Evolutionary conservation across 2,888 invertebrate genomes (phyloP).

Genomic region (Apomyelois bistriatella): DNA sequence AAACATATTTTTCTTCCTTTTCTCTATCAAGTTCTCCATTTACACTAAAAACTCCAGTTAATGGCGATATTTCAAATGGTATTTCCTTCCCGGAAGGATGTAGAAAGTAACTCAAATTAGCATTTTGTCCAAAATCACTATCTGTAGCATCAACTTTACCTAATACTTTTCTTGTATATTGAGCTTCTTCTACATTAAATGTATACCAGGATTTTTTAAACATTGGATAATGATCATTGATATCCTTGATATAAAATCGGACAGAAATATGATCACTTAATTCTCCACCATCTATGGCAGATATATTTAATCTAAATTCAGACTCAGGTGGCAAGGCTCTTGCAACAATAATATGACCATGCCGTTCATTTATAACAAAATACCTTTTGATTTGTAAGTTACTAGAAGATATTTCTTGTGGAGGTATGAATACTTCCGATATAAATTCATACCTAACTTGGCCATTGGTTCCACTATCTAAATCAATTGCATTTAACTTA

Average conservation of each 20-base stretch:
- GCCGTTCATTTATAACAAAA: slow-evolving; percentile 87
- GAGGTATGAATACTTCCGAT: slow-evolving; percentile 83
- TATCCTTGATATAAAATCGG: slow-evolving; percentile 86
- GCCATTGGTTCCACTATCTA: slow-evolving; percentile 85
- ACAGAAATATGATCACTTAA: slow-evolving; percentile 85
- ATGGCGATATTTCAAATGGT: slow-evolving; percentile 86
- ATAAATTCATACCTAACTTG: slow-evolving; percentile 85
- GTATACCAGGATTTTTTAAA: slow-evolving; percentile 91
- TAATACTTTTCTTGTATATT: slow-evolving; percentile 84
- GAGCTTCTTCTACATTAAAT: slow-evolving; percentile 90
- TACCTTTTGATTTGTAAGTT: slow-evolving; percentile 80
- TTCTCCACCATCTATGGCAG: slow-evolving; percentile 88
- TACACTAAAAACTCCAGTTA: slow-evolving; percentile 84
- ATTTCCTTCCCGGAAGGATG: slow-evolving; percentile 66
- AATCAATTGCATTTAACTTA: slow-evolving; percentile 85
- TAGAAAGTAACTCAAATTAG: slow-evolving; percentile 86
- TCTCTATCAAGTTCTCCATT: slow-evolving; percentile 90
- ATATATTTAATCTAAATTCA: slow-evolving; percentile 86
- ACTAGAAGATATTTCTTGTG: slow-evolving; percentile 58
- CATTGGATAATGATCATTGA: slow-evolving; percentile 91
- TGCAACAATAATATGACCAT: slow-evolving; percentile 87
- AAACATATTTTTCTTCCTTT: slow-evolving; percentile 83
- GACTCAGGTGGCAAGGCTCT: slow-evolving; percentile 86
- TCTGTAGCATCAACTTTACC: slow-evolving; percentile 90
- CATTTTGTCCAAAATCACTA: slow-evolving; percentile 89